Evolutionary conservation across 2,797 vertebrate genomes (phyloP), one percentile per base, ranked within the genome.

Genomic region (Zalophus californianus): DNA sequence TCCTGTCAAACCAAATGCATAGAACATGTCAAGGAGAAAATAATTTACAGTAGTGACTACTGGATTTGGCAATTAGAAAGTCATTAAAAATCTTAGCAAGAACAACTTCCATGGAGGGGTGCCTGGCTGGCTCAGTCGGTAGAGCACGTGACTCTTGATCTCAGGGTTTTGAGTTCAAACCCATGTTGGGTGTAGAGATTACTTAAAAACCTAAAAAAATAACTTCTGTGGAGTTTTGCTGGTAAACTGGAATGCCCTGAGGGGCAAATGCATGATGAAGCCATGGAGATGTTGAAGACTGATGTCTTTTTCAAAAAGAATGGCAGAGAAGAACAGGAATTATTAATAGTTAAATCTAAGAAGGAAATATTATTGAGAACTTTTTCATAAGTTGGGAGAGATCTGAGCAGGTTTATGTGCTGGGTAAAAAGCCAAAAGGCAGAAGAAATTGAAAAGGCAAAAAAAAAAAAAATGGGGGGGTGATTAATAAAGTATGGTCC

Each of bases 381-480:
- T 58, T 21, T 73, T 54, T 56, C 48, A 15, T 41, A 66, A 88
- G 29, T 70, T 72, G 73, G 27, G n/a, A 68, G 64, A 64, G n/a
- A 75, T 84, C 18, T 62, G 73, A 35, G 56, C 12, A 89, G 68
- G 38, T 73, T 82, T 79, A 41, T 4, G 9, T 72, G 20, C 50
- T 70, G 23, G 13, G 86, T 25, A 38, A 86, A 77, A 89, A 78
- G 66, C 9, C 29, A 86, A 95, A 11, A 48, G 29, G 20, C 52
- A 6, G 25, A 54, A 96, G 29, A 97, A 54, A 62, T 11, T 60
- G 60, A 90, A 60, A 73, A 86, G 52, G 48, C 7, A 29, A 25
- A 68, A 77, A 52, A 44, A 23, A 16, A n/a, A 11, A 70, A 15
- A 16, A 0, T 3, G 3, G 23, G 2, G 3, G 4, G 7, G 27